A percentile compares a stretch with the other conserved stretches of the same genome.
phyloP scores from a whole-genome alignment of 2,113 vertebrate species.

The Tachycineta bicolor region DNA sequence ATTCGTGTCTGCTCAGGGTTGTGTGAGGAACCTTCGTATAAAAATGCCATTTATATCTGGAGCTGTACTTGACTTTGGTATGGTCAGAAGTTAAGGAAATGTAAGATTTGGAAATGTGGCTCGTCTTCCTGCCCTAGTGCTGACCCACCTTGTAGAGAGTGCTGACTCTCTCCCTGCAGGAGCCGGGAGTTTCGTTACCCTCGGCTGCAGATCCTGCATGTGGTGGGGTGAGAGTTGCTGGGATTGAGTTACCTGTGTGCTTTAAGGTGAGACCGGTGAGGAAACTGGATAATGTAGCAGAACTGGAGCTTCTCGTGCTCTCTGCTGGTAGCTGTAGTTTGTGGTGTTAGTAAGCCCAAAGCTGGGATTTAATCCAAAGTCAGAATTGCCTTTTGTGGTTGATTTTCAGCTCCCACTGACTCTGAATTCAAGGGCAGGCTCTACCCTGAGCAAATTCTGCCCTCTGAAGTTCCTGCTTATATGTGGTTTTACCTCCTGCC shows the following conservation, averaged over 20 bases:
- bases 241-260: not conserved
- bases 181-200: not conserved
- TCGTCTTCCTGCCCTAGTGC: not conserved
- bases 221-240: not conserved
- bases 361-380: not conserved
- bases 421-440: not conserved
- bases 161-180: not conserved
- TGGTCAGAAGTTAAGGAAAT: not conserved
- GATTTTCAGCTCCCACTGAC: not conserved
- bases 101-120: not conserved
- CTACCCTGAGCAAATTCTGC: not conserved
- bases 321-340: not conserved
- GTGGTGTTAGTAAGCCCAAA: not conserved
- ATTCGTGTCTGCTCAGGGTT: not conserved
- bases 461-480: not conserved
- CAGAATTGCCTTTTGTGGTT: not conserved
- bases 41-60: not conserved
- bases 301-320: not conserved
- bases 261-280: not conserved
- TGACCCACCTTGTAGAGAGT: not conserved
- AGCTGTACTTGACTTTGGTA: not conserved
- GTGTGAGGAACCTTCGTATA: not conserved
- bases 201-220: not conserved
- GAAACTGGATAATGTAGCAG: not conserved
- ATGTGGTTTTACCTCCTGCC: not conserved